A percentile compares a stretch with the other conserved stretches of the same genome.
phyloP scores from a whole-genome alignment of 2,797 vertebrate genomes.

The Melanotaenia boesemani region DNA sequence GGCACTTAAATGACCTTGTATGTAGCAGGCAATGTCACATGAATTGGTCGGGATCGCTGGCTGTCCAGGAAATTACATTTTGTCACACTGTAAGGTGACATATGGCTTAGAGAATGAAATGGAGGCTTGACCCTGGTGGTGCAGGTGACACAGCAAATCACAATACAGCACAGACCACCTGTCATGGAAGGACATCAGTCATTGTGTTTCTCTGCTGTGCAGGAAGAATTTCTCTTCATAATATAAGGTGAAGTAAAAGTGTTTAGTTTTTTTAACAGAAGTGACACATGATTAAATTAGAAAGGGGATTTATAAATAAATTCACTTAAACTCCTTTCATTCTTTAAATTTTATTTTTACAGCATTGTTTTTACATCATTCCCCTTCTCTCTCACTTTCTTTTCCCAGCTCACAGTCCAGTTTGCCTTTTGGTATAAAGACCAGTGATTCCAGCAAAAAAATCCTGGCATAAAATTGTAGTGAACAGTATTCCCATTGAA shows the following conservation, averaged over 20 bases:
- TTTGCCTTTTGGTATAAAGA: too few species aligned
- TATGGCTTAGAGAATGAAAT: conserved; percentile 46
- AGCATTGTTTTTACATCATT: too few species aligned
- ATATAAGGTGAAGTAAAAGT: not conserved
- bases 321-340: too few species aligned
- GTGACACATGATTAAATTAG: too few species aligned
- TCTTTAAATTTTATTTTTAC: too few species aligned
- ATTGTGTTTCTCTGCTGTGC: conserved; percentile 10
- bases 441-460: too few species aligned
- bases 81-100: conserved; percentile 53
- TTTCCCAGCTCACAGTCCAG: too few species aligned
- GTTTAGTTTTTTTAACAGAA: too few species aligned
- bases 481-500: too few species aligned
- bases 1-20: conserved; percentile 46
- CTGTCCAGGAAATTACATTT: conserved; percentile 61
- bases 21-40: conserved; percentile 35
- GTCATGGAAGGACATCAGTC: conserved; percentile 29
- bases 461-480: too few species aligned
- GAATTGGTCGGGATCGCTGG: conserved; percentile 15
- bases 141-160: conserved; percentile 42
- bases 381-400: too few species aligned
- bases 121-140: conserved; percentile 41
- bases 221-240: conserved; percentile 20
- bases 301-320: too few species aligned
- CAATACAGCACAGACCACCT: conserved; percentile 26